phyloP scores from a whole-genome alignment of 2,113 vertebrate species.

The Osmerus eperlanus region DNA sequence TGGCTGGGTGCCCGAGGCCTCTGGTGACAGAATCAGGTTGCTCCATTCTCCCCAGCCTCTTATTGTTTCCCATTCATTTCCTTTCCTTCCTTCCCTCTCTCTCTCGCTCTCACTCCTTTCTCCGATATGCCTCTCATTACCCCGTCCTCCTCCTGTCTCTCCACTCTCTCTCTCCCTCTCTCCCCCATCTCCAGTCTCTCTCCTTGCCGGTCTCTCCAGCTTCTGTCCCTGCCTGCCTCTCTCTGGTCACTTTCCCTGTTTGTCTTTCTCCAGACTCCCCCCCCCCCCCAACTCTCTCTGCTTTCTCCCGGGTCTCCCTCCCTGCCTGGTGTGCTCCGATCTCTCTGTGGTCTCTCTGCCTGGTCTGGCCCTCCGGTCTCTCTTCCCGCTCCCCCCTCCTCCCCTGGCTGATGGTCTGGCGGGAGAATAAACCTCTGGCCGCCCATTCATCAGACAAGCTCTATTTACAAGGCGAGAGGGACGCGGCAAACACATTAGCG shows the following conservation, averaged over 20 bases:
- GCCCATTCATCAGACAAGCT: conserved; percentile 38
- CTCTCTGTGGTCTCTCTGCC: conserved; percentile 9
- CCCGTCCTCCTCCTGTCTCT: neutral
- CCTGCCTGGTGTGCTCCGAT: neutral
- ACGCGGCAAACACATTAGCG: conserved; percentile 25
- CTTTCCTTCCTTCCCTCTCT: neutral
- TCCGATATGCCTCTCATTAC: too few relatives aligned
- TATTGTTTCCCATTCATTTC: neutral
- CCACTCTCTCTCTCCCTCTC: neutral
- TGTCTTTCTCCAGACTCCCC: neutral
- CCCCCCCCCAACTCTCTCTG: neutral
- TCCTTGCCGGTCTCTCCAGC: too few relatives aligned
- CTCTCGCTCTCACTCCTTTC: neutral
- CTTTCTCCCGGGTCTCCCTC: neutral
- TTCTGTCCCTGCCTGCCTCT: neutral
- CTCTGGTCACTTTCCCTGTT: neutral
- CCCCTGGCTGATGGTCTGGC: conserved; percentile 26
- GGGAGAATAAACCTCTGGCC: conserved; percentile 19
- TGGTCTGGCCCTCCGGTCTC: conserved; percentile 23
- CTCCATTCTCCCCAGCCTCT: conserved; percentile 11
- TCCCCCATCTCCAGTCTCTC: neutral
- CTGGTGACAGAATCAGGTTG: conserved; percentile 40
- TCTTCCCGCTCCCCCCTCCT: neutral
- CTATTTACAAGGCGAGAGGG: conserved; percentile 26
- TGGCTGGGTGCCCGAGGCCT: conserved; percentile 45